Evolutionary conservation across 2,113 vertebrate genomes (phyloP).

Genomic region (Tricholaema leucomelas): DNA sequence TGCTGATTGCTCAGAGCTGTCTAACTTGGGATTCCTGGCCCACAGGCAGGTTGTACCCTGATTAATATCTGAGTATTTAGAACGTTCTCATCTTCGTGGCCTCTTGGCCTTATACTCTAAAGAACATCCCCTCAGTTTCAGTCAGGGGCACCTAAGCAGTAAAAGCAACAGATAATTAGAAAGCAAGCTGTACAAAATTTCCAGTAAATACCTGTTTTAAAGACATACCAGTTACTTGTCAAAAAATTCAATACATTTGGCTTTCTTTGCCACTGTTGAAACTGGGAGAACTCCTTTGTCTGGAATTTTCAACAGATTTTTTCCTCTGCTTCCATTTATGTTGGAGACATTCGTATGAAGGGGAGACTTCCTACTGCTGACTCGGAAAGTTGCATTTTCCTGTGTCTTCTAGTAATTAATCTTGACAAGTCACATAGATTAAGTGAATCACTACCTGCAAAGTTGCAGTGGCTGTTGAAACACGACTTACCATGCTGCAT

Average conservation of each 20-base stretch:
- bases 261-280: not conserved
- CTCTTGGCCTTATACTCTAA: not conserved
- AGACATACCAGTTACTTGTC: not conserved
- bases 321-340: not conserved
- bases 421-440: not conserved
- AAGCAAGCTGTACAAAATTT: not conserved
- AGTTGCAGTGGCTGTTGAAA: not conserved
- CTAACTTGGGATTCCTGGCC: constrained; percentile 44
- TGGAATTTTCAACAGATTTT: not conserved
- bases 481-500: not conserved
- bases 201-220: not conserved
- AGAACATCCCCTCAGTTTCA: not conserved
- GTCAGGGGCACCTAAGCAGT: not conserved
- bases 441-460: not conserved
- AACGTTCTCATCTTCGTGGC: not conserved
- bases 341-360: not conserved
- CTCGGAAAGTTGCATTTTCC: not conserved
- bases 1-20: constrained; percentile 56
- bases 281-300: not conserved
- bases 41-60: constrained; percentile 37
- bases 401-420: not conserved
- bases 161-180: not conserved
- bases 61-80: constrained; percentile 25
- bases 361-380: not conserved
- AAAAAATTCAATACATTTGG: not conserved